Base-by-base conservation (phyloP, 2,888 invertebrate genomes). In the Leptothorax acervorum region DNA sequence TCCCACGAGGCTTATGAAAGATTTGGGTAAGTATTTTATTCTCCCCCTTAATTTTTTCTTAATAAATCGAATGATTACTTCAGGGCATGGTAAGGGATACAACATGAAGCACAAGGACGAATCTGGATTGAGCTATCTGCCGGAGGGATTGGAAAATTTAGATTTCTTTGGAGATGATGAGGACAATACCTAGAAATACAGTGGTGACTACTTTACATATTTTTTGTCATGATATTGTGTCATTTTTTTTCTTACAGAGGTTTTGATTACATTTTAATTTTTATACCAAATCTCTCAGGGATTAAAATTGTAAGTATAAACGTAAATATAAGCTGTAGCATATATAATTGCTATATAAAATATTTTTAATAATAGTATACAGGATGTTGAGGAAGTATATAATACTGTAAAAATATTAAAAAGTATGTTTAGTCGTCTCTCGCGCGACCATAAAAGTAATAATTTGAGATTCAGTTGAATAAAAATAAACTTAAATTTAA, bases 1-100 rank as follows among this genome's bases (percentile, higher is more conserved):
- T n/a, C 96, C 98, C 3, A 97, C 97, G 0, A 97, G 96, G 93
- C 95, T 98, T 0, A 97, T 97, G 97, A 96, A 96, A 93, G 96
- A 97, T 93, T 94, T 98, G 90, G 97, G 97, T 96, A 94, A 90
- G 70, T 62, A 45, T 79, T 71, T 83, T 11, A 68, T 28, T 51
- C 23, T 42, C 42, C 23, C 70, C 81, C 12, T 65, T 18, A 70
- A 66, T 28, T 66, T 4, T 55, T 45, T 45, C 39, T 66, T 15
- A 53, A 63, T 60, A 74, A 71, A 57, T 35, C 63, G 39, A 31
- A 75, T 73, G 79, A 39, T 81, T 18, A 62, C 93, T 94, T 85
- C 93, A 97, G 97, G 97, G 74, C 97, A 97, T 92, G 96, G 96
- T 28, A 95, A 95, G 92, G 96, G 96, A 15, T 97, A 97, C 90